Conservation (phyloP, 2,888 invertebrate species). For the Thera britannica region DNA sequence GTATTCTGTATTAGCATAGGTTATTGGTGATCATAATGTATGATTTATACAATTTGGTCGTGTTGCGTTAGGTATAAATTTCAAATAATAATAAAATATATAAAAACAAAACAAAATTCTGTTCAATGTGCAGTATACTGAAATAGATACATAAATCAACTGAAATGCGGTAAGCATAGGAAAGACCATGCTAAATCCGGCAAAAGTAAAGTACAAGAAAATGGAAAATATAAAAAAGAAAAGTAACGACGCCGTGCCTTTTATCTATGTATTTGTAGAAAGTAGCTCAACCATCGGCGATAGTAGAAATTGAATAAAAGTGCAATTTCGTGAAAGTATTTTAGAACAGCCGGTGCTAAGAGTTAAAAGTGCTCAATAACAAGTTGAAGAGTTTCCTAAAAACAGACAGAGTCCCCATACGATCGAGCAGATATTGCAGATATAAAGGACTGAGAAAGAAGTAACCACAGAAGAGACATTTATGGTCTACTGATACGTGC, state of each 20-base stretch:
- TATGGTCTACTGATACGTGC: constrained; percentile 74
- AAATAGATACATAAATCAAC: constrained; percentile 32
- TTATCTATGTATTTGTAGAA: constrained; percentile 28
- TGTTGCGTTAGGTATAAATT: constrained; percentile 64
- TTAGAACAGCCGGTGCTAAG: constrained; percentile 60
- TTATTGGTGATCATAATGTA: constrained; percentile 27
- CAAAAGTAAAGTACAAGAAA: constrained; percentile 44
- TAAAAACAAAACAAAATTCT: constrained; percentile 34
- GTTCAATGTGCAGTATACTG: constrained; percentile 40
- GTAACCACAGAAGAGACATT: constrained; percentile 51
- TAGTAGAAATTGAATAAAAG: constrained; percentile 44
- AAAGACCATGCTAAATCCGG: constrained; percentile 55
- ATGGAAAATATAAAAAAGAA: constrained; percentile 43
- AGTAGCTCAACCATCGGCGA: constrained; percentile 28
- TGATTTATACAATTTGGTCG: constrained; percentile 76
- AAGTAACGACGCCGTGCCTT: constrained; percentile 53
- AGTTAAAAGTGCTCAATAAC: constrained; percentile 58
- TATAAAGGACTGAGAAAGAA: constrained; percentile 54
- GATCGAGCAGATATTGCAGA: constrained; percentile 48
- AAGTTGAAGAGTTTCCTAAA: constrained; percentile 51
- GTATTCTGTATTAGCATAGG: constrained; percentile 43
- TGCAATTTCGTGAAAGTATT: constrained; percentile 53
- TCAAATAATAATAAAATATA: constrained; percentile 46
- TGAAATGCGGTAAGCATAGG: constrained; percentile 39
- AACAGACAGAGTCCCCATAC: constrained; percentile 64